These are phyloP conservation scores for Taxidea taxus DNA, from an alignment of 2,113 vertebrate species.

Conservation along the genomic window DNA sequence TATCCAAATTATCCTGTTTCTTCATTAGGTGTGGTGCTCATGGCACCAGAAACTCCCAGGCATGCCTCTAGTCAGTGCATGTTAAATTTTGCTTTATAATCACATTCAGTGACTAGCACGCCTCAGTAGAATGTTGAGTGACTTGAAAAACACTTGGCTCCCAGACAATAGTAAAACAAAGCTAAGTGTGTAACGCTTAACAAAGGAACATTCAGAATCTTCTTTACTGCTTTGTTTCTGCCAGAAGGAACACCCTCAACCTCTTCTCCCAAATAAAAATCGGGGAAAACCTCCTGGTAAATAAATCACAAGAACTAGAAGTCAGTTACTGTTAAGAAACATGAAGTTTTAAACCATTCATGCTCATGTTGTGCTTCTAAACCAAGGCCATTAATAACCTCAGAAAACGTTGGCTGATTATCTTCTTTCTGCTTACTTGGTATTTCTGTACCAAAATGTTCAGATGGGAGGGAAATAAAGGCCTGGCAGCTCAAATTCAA, in stretches of 20 bases:
- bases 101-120: not conserved
- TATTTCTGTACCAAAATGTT: conserved; percentile 76
- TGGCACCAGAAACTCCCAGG: not conserved
- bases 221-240: not conserved
- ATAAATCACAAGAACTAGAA: conserved; percentile 14
- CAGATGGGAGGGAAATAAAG: conserved; percentile 60
- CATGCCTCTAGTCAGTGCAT: not conserved
- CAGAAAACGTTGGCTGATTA: conserved; percentile 61
- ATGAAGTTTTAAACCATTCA: conserved; percentile 39
- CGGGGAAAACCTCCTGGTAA: not conserved
- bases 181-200: conserved; percentile 30
- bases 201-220: conserved; percentile 64
- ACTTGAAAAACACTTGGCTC: conserved; percentile 39
- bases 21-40: fast-evolving
- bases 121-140: not conserved
- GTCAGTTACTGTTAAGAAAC: conserved; percentile 20
- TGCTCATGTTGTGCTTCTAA: conserved; percentile 55
- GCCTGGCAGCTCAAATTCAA: not conserved
- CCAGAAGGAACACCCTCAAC: not conserved
- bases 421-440: conserved; percentile 57
- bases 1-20: not conserved
- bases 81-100: not conserved
- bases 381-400: conserved; percentile 58
- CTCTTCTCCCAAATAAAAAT: conserved; percentile 2
- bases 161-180: conserved; percentile 44